Conservation (phyloP, 2,888 invertebrate species). For the Alsophila aescularia region DNA sequence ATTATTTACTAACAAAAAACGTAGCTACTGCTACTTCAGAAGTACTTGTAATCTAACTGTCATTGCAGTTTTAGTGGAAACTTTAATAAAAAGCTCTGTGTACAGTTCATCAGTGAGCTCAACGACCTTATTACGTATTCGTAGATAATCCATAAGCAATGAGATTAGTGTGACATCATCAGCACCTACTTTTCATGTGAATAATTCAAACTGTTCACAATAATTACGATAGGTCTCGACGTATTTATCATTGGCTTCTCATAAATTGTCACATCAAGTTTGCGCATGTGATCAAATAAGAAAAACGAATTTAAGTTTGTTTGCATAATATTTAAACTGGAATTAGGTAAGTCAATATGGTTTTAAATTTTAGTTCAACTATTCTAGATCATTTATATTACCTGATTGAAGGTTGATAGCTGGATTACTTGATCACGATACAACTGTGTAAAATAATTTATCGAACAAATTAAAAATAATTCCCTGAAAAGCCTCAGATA, state of each 20-base stretch:
- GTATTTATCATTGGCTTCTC: conserved; percentile 17
- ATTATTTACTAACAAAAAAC: conserved; percentile 19
- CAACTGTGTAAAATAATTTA: conserved; percentile 15
- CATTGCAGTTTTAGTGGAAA: conserved; percentile 5
- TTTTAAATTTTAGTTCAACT: conserved; percentile 8
- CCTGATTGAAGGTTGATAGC: conserved; percentile 16
- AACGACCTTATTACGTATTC: conserved; percentile 50
- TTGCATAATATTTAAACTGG: neutral
- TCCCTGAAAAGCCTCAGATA: neutral
- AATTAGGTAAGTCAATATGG: conserved; percentile 4
- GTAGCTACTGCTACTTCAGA: neutral
- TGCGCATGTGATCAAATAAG: conserved; percentile 21
- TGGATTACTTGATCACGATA: conserved; percentile 18
- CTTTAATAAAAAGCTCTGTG: conserved; percentile 11
- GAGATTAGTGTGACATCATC: conserved; percentile 53
- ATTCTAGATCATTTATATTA: conserved; percentile 7
- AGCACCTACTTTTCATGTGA: conserved; percentile 48
- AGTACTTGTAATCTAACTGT: neutral
- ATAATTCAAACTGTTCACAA: conserved; percentile 45
- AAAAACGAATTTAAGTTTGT: neutral
- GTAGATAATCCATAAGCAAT: conserved; percentile 49
- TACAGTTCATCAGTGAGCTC: conserved; percentile 29
- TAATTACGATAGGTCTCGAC: conserved; percentile 22
- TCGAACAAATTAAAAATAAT: conserved; percentile 3
- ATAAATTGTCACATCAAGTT: conserved; percentile 19